Evolutionary conservation across 1,140 invertebrate genomes (phyloP).

Genomic region (Microplitis mediator): DNA sequence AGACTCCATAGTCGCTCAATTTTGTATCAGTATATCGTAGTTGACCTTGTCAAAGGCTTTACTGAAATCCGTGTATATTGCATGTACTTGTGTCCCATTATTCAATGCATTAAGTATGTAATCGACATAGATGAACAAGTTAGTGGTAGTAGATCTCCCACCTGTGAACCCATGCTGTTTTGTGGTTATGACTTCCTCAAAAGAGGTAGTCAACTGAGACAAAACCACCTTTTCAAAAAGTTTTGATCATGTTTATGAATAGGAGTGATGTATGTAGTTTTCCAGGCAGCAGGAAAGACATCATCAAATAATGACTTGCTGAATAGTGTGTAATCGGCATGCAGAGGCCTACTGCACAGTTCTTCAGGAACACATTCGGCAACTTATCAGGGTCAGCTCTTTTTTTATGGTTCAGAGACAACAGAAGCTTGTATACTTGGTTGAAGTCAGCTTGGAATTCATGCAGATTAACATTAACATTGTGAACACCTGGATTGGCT

Average conservation of each 20-base stretch:
- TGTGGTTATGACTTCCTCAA: not conserved
- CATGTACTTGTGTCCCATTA: not conserved
- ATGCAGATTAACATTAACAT: not conserved
- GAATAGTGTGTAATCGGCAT: not conserved
- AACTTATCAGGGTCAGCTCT: not conserved
- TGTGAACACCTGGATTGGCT: not conserved
- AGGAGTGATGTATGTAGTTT: not conserved
- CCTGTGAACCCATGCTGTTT: constrained; percentile 1
- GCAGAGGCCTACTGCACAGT: not conserved
- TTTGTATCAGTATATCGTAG: constrained; percentile 25
- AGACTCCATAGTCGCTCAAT: constrained; percentile 21
- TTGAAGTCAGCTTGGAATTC: not conserved
- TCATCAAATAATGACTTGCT: not conserved
- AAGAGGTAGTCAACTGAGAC: not conserved
- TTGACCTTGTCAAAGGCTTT: constrained; percentile 37
- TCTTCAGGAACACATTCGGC: not conserved
- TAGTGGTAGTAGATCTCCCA: not conserved
- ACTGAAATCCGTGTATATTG: too few species aligned
- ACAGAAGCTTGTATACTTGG: not conserved
- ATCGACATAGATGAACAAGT: not conserved
- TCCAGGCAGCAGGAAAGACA: constrained; percentile 1
- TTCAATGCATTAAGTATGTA: not conserved
- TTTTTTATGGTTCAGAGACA: not conserved
- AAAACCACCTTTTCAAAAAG: not conserved
- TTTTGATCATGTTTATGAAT: not conserved